A percentile compares a stretch with the other conserved stretches of the same genome.
Conservation (phyloP, 2,888 invertebrate species). For the Hyppa rectilinea region DNA sequence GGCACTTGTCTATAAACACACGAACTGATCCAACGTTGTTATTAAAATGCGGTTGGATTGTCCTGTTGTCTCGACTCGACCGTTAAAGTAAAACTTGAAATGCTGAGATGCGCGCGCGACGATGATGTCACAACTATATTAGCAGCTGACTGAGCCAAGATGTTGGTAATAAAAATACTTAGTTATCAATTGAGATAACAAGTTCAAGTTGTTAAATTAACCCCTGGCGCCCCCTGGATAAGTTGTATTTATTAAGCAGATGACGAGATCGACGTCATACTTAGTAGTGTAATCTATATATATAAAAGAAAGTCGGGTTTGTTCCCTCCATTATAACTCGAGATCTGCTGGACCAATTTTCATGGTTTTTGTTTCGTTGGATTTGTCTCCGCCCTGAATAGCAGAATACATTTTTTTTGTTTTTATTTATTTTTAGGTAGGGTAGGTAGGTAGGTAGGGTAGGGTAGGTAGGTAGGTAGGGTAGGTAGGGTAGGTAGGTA, state of each 20-base stretch:
- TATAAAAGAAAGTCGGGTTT: too few species aligned
- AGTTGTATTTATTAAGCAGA: conserved; percentile 24
- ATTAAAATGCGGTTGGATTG: conserved; percentile 41
- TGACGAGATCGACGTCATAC: conserved; percentile 4
- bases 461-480: too few species aligned
- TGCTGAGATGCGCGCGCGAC: conserved; percentile 39
- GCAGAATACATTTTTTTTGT: too few species aligned
- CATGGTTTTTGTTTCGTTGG: too few species aligned
- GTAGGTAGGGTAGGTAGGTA: too few species aligned
- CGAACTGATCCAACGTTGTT: conserved; percentile 29
- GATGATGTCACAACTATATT: conserved; percentile 79
- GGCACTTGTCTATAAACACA: conserved; percentile 42
- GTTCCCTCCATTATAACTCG: too few species aligned
- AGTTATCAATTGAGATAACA: conserved; percentile 74
- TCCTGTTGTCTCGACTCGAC: conserved; percentile 38
- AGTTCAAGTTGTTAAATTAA: conserved; percentile 66
- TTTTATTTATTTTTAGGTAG: too few species aligned
- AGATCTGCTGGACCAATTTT: too few species aligned
- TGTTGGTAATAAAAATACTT: conserved; percentile 65
- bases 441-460: too few species aligned
- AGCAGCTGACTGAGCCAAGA: conserved; percentile 66
- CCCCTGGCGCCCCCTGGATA: conserved; percentile 39
- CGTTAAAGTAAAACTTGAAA: conserved; percentile 66
- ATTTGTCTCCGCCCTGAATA: too few species aligned
- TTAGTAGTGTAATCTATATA: not conserved